A percentile compares a stretch with the other conserved stretches of the same genome.
Conservation (phyloP, 2,888 invertebrate species). For the Drosophila siamana region DNA sequence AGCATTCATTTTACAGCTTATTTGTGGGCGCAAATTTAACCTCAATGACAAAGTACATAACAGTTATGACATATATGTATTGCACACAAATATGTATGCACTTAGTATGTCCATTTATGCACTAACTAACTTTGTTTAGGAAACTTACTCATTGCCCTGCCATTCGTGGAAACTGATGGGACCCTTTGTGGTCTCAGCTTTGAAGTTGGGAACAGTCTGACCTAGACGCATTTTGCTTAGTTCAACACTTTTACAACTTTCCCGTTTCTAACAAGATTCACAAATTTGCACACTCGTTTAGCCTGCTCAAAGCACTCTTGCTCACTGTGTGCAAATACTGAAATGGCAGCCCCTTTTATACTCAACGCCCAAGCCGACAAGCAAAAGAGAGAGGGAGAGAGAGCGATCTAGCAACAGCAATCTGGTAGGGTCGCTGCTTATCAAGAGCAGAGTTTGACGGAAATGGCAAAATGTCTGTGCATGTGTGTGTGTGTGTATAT, state of each 20-base stretch:
- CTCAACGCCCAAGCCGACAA: background rate
- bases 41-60: background rate
- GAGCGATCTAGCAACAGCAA: background rate
- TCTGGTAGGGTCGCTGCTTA: slow-evolving; percentile 4
- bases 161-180: slow-evolving; percentile 91
- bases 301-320: slow-evolving; percentile 11
- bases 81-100: background rate
- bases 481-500: background rate
- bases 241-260: background rate
- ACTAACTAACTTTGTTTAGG: background rate
- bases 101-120: background rate
- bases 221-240: slow-evolving; percentile 88
- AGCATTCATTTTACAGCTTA: background rate
- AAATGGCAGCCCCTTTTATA: slow-evolving; percentile 37
- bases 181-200: slow-evolving; percentile 90
- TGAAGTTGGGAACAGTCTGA: slow-evolving; percentile 91
- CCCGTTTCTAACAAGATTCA: too few species aligned
- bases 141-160: slow-evolving; percentile 90
- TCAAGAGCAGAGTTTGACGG: slow-evolving; percentile 1
- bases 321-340: slow-evolving; percentile 25
- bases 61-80: background rate
- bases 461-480: background rate
- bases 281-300: background rate
- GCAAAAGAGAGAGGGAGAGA: background rate
- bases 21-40: background rate